phyloP scores from a whole-genome alignment of 2,888 invertebrate species.

The Steinernema hermaphroditum region DNA sequence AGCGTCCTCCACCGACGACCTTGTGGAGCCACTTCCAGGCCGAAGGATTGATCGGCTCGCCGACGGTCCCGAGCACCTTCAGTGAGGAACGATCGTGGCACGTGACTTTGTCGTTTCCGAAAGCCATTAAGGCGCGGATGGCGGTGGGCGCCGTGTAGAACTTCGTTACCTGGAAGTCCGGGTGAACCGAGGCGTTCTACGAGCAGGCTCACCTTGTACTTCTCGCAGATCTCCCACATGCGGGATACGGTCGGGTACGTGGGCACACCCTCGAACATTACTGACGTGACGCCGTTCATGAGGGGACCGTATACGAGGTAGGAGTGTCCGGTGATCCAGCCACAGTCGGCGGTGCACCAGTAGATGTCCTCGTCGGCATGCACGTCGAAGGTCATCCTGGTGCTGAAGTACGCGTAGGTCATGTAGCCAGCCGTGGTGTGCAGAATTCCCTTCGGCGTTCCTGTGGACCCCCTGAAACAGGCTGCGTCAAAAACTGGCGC shows the following conservation, averaged over 20 bases:
- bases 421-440: conserved; percentile 93
- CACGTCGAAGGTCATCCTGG: conserved; percentile 82
- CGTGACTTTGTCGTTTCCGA: conserved; percentile 81
- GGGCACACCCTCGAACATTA: conserved; percentile 90
- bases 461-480: conserved; percentile 80
- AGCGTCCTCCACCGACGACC: conserved; percentile 68
- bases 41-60: conserved; percentile 97
- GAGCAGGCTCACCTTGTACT: conserved; percentile 75
- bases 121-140: conserved; percentile 91
- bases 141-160: conserved; percentile 99
- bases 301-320: conserved; percentile 85
- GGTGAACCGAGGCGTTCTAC: too few species aligned
- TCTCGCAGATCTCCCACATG: conserved; percentile 88
- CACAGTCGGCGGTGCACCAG: conserved; percentile 94
- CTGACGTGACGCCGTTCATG: conserved; percentile 87
- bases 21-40: conserved; percentile 65
- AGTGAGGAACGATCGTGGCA: conserved; percentile 74
- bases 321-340: conserved; percentile 77
- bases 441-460: conserved; percentile 94
- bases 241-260: conserved; percentile 90
- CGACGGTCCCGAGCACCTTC: conserved; percentile 90
- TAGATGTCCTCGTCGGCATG: conserved; percentile 69
- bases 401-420: conserved; percentile 84
- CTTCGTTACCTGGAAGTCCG: conserved; percentile 75
- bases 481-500: too few species aligned